Base-by-base conservation (phyloP, 2,113 vertebrate genomes). In the Phoxinus phoxinus region DNA sequence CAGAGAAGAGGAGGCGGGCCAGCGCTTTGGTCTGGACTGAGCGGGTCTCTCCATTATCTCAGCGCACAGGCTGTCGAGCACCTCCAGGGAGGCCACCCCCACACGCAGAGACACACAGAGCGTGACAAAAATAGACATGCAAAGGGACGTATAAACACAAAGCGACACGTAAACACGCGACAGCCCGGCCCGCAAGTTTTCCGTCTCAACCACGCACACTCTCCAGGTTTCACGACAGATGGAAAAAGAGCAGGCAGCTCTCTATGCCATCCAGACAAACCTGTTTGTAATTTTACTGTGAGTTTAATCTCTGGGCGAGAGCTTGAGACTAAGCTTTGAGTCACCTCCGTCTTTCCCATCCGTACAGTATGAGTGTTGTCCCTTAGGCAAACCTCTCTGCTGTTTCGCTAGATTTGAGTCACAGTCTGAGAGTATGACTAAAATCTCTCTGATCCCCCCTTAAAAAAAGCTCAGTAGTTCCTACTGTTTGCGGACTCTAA, bases 21-120 rank as follows among this genome's bases (percentile, higher is more conserved):
- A 35, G 79, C 21, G 88, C 87, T 90, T 84, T 75, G 76, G 81
- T 87, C 88, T 84, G 87, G 65, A 89, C 81, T 89, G 73, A 85
- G 81, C 69, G 84, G 90, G 88, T 80, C 44, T 87, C 78, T 85
- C 74, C 86, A 72, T 69, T 46, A 84, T 63, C 78, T 19, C 10
- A 6, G 37, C 6, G 15, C 41, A 9, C 78, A 81, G 37, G 59
- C 78, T 75, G 51, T 61, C 4, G 19, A 61, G 37, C 71, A 69
- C 69, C 83, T 72, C 78, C 30, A 63, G 76, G 72, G 69, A 85
- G 71, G 72, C 73, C 63, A 83, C 48, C 53, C 87, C 53, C 75
- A 80, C 87, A 79, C 21, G 56, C 56, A 48, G 73, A 83, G 65
- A 87, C 37, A 73, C 79, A 83, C 51, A 84, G 15, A 61, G 73